These are phyloP conservation scores for Yoshiicerus persimilis DNA, from an alignment of 1,140 invertebrate genomes.

Conservation along the genomic window DNA sequence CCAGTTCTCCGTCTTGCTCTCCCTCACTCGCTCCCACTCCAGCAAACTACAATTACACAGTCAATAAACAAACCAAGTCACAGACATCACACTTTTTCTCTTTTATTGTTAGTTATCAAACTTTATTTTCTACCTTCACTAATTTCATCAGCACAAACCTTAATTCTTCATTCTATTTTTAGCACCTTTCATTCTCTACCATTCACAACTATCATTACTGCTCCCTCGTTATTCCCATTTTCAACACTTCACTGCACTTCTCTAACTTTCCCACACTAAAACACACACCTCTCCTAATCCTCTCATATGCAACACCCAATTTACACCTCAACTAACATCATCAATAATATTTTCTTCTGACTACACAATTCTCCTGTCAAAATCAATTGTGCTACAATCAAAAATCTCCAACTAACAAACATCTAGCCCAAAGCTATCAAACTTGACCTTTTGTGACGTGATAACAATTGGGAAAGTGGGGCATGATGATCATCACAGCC, in stretches of 20 bases:
- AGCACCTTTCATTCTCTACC: neutral
- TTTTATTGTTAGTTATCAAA: neutral
- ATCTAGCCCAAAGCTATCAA: neutral
- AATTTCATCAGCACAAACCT: neutral
- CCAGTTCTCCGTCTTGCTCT: neutral
- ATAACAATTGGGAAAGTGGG: neutral
- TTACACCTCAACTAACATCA: neutral
- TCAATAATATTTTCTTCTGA: neutral
- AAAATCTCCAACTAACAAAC: too few species aligned
- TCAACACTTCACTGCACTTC: neutral
- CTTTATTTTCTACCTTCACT: neutral
- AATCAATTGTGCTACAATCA: too few species aligned
- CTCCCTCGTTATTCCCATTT: neutral
- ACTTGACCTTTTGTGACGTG: constrained; percentile 1
- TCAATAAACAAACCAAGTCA: neutral
- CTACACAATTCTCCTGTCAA: neutral
- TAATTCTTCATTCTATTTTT: neutral
- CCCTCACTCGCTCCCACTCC: neutral
- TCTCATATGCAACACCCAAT: neutral
- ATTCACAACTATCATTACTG: neutral
- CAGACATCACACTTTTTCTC: neutral
- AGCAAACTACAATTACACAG: neutral
- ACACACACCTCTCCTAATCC: neutral
- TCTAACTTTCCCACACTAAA: neutral
- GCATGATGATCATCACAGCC: constrained; percentile 32